Conservation (phyloP, 2,888 invertebrate species). For the Spodoptera exigua region DNA sequence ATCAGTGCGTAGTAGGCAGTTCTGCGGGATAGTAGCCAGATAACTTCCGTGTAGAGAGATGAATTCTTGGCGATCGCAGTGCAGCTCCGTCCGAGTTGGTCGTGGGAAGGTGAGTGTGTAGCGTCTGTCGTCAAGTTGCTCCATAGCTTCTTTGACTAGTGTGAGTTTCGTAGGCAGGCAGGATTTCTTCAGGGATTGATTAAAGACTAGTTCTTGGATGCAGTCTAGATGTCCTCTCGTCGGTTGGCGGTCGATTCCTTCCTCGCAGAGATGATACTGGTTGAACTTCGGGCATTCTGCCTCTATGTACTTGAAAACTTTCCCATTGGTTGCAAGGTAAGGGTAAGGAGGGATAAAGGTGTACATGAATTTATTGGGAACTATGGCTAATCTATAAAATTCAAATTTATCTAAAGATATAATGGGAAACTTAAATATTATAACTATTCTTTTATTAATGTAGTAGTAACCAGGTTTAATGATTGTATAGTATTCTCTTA, state of each 20-base stretch:
- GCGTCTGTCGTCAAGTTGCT: slow-evolving; percentile 7
- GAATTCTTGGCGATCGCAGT: slow-evolving; percentile 7
- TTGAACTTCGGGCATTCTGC: too few species aligned
- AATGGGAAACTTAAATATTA: slow-evolving; percentile 9
- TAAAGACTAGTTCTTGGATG: slow-evolving; percentile 3
- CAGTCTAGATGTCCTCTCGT: slow-evolving; percentile 6
- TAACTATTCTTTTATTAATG: not conserved
- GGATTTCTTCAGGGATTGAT: slow-evolving; percentile 3
- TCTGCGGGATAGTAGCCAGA: slow-evolving; percentile 7
- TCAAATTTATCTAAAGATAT: too few species aligned
- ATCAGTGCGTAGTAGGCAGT: slow-evolving; percentile 1
- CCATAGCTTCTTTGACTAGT: slow-evolving; percentile 2
- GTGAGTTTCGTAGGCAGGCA: slow-evolving; percentile 4
- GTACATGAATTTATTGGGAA: too few species aligned
- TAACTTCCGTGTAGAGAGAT: slow-evolving; percentile 4
- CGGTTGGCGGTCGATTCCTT: too few species aligned
- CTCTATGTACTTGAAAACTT: too few species aligned
- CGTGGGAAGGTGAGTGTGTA: slow-evolving; percentile 5
- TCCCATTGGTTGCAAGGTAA: too few species aligned
- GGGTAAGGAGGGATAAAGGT: too few species aligned
- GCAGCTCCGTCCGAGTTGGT: not conserved
- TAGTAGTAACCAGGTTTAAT: not conserved
- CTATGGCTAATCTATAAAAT: too few species aligned
- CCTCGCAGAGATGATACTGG: too few species aligned
- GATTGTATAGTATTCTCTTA: too few species aligned